Conservation (phyloP, 2,888 invertebrate genomes). For the Dolomedes plantarius region DNA sequence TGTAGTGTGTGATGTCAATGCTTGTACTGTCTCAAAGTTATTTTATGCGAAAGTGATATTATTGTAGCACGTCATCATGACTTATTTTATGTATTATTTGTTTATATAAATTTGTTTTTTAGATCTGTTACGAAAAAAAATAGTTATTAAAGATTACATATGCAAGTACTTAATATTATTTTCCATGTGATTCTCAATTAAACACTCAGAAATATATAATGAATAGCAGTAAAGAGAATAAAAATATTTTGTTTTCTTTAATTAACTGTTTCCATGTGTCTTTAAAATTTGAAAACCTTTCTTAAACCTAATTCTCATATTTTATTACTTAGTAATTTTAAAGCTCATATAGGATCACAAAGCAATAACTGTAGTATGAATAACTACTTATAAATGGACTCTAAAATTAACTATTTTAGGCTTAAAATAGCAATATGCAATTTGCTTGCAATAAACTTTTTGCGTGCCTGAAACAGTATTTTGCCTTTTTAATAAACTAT, state of each 20-base stretch:
- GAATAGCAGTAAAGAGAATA: not conserved
- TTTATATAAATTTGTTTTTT: not conserved
- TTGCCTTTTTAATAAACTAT: too few species aligned
- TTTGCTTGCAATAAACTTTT: too few species aligned
- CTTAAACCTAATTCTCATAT: too few species aligned
- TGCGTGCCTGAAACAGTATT: too few species aligned
- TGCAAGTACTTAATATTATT: not conserved
- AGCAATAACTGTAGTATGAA: too few species aligned
- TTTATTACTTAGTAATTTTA: too few species aligned
- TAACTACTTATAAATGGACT: too few species aligned
- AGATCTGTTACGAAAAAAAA: constrained; percentile 5
- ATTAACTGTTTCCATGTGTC: not conserved
- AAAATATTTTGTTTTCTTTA: not conserved
- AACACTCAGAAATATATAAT: not conserved
- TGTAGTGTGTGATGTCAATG: not conserved
- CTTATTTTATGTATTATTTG: not conserved
- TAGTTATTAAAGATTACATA: not conserved
- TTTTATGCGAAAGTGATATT: not conserved
- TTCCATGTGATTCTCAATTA: not conserved
- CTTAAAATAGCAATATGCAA: too few species aligned
- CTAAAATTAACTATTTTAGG: too few species aligned
- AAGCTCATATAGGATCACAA: too few species aligned
- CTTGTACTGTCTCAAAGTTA: not conserved
- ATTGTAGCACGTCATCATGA: not conserved
- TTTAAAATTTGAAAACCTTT: not conserved